Conservation (phyloP, 2,797 vertebrate species). For the Pangasius krempfi region DNA sequence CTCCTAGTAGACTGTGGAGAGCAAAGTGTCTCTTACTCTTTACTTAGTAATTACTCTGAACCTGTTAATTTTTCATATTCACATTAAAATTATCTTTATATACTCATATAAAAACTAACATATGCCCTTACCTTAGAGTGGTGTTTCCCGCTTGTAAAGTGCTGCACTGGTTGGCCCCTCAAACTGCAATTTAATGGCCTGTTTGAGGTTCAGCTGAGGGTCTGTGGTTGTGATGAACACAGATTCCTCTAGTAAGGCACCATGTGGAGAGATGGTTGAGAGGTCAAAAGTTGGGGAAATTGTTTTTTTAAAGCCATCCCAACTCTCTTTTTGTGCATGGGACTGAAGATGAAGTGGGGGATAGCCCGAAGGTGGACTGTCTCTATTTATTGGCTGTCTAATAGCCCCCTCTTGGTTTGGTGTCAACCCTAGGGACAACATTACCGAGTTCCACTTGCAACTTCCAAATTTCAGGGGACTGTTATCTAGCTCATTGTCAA, state of each 20-base stretch:
- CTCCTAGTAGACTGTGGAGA: constrained; percentile 32
- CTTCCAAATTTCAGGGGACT: constrained; percentile 48
- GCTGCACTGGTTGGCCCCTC: constrained; percentile 81
- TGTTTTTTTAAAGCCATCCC: constrained; percentile 69
- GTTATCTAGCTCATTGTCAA: constrained; percentile 61
- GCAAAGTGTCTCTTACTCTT: constrained; percentile 1
- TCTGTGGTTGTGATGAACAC: constrained; percentile 74
- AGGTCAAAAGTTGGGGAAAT: constrained; percentile 66
- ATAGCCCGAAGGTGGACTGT: constrained; percentile 72
- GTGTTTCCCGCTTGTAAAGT: constrained; percentile 81
- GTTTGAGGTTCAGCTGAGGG: constrained; percentile 82
- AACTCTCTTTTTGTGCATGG: constrained; percentile 64
- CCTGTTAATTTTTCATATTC: background rate
- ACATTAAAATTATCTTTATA: background rate
- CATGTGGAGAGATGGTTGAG: constrained; percentile 57
- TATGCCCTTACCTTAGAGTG: constrained; percentile 69
- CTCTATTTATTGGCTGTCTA: constrained; percentile 64
- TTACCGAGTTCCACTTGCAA: constrained; percentile 75
- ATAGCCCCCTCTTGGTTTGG: constrained; percentile 70
- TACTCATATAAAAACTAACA: background rate
- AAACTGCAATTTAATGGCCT: constrained; percentile 84
- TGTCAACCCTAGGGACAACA: constrained; percentile 77
- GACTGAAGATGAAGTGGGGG: constrained; percentile 69
- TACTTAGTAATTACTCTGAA: background rate
- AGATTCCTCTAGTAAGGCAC: constrained; percentile 73